A percentile compares a stretch with the other conserved stretches of the same genome.
phyloP scores from a whole-genome alignment of 2,797 vertebrate species.

The Sebastiscus tertius region DNA sequence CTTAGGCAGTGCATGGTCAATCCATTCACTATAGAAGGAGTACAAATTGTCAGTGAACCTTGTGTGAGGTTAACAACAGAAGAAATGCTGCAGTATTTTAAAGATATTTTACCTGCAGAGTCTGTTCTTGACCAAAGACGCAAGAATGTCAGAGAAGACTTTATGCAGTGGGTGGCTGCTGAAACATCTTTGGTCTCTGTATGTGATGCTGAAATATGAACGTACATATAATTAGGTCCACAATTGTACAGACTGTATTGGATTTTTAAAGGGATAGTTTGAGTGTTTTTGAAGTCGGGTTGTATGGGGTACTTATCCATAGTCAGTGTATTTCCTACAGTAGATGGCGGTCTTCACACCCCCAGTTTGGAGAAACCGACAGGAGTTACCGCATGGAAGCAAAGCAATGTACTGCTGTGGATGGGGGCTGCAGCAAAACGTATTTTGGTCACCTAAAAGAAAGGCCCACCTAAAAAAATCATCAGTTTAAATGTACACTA shows the following conservation, averaged over 20 bases:
- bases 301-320: no score
- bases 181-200: constrained; percentile 90
- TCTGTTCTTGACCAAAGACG: constrained; percentile 86
- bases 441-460: no score
- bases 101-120: constrained; percentile 85
- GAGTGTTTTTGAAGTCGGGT: no score
- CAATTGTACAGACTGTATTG: not conserved
- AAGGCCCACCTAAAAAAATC: no score
- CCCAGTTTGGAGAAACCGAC: no score
- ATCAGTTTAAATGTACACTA: no score
- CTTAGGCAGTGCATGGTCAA: constrained; percentile 80
- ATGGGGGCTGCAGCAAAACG: no score
- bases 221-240: not conserved
- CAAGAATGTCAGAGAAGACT: constrained; percentile 89
- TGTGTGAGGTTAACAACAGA: not conserved
- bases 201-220: constrained; percentile 79
- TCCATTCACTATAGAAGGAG: constrained; percentile 83
- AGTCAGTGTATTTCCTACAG: no score
- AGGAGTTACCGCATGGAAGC: no score
- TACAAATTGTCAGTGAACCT: not conserved
- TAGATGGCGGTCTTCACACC: no score
- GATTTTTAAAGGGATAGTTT: no score
- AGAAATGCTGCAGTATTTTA: not conserved
- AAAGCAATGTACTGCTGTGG: no score
- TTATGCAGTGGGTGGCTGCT: constrained; percentile 81